Conservation (phyloP, 2,888 invertebrate genomes). For the Myopa testacea region DNA sequence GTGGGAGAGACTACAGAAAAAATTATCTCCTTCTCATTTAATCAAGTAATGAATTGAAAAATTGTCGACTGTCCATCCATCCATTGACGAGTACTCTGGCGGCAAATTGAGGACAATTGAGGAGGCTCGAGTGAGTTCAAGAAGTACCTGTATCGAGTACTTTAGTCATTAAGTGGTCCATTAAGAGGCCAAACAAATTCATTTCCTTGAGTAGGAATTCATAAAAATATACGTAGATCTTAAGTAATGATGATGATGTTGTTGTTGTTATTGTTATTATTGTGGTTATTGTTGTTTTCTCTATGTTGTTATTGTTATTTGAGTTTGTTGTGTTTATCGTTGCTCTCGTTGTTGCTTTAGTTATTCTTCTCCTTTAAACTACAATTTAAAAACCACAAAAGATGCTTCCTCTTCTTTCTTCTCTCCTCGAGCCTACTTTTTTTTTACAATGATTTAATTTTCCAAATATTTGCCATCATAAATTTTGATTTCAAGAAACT, state of each 20-base stretch:
- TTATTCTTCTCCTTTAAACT: background rate
- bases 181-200: conserved; percentile 14
- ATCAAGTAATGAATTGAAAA: conserved; percentile 28
- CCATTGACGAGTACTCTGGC: background rate
- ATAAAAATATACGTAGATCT: no score
- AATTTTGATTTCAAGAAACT: conserved; percentile 5
- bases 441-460: conserved; percentile 20
- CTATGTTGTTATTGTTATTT: no score
- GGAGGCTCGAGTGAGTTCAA: background rate
- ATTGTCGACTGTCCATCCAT: conserved; percentile 7
- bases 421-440: background rate
- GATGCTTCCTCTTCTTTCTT: no score
- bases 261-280: no score
- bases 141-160: conserved; percentile 1
- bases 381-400: background rate
- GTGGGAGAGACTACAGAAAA: background rate
- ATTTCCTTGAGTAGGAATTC: background rate
- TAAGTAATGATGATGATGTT: no score
- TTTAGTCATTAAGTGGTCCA: conserved; percentile 3
- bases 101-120: conserved; percentile 23
- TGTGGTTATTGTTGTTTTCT: no score
- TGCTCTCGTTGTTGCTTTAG: background rate
- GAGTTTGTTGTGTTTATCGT: no score
- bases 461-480: conserved; percentile 29
- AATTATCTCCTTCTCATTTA: background rate